A percentile compares a stretch with the other conserved stretches of the same genome.
These are phyloP conservation scores for Herpetotheres cachinnans DNA, from an alignment of 2,113 vertebrate genomes.

Conservation along the genomic window DNA sequence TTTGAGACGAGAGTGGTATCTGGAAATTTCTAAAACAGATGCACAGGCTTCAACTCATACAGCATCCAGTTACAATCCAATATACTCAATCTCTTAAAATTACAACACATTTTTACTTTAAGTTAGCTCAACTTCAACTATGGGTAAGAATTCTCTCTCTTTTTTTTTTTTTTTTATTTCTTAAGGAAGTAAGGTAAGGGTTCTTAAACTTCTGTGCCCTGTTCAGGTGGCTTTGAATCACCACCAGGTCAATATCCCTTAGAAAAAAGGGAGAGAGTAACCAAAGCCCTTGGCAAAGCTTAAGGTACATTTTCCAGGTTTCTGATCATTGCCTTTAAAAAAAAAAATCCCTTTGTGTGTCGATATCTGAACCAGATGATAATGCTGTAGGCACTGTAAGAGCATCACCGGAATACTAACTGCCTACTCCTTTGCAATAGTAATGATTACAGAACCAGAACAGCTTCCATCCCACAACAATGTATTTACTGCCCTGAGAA, in stretches of 20 bases:
- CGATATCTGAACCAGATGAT: not conserved
- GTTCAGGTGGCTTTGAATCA: not conserved
- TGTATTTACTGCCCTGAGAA: fast-evolving
- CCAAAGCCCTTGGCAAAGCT: not conserved
- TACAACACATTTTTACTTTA: not conserved
- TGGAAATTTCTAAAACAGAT: not conserved
- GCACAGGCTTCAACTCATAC: not conserved
- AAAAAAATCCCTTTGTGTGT: not conserved
- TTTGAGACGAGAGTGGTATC: not conserved
- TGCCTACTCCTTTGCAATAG: not conserved
- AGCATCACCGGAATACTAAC: not conserved
- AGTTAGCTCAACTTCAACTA: not conserved
- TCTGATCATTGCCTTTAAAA: not conserved
- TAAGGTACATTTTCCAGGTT: not conserved
- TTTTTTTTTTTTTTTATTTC: not conserved
- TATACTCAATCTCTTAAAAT: not conserved
- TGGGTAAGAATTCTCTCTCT: not conserved
- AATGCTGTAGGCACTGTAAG: not conserved
- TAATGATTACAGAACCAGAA: not conserved
- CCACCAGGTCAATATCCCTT: not conserved
- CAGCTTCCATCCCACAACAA: not conserved
- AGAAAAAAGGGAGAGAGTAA: not conserved
- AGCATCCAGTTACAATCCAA: not conserved
- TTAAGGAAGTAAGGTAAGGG: too few species aligned
- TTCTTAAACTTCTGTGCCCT: not conserved